Evolutionary conservation across 1,140 invertebrate genomes (phyloP).

Genomic region (Cydia fagiglandana): DNA sequence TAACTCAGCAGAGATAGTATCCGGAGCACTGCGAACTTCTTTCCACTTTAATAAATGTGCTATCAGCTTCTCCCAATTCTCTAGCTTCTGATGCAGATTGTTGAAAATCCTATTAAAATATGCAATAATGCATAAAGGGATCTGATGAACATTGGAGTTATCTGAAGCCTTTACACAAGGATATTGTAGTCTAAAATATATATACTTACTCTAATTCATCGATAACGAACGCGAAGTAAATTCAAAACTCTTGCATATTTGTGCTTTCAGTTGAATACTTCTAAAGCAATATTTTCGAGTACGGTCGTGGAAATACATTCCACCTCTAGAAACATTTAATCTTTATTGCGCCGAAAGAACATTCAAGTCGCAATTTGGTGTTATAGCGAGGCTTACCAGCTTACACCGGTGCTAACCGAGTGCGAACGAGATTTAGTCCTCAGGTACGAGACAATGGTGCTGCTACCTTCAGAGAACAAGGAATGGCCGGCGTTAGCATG

Average conservation of each 20-base stretch:
- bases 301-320: neutral
- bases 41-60: constrained; percentile 34
- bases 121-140: neutral
- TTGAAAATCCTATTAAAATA: neutral
- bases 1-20: constrained; percentile 39
- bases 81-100: neutral
- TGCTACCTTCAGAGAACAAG: constrained; percentile 37
- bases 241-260: neutral
- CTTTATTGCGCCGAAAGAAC: constrained; percentile 16
- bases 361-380: constrained; percentile 24
- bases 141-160: neutral
- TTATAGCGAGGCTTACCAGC: constrained; percentile 23
- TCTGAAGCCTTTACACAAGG: neutral
- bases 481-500: constrained; percentile 53
- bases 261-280: neutral
- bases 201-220: neutral
- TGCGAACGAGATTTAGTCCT: constrained; percentile 28
- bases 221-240: neutral
- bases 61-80: neutral
- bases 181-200: neutral
- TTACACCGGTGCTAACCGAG: constrained; percentile 17
- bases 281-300: neutral
- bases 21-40: constrained; percentile 36
- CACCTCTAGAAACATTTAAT: neutral
- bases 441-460: constrained; percentile 25